Percentiles rank a stretch among this genome's conserved stretches.
phyloP scores from a whole-genome alignment of 2,113 vertebrate species.

The Aplodontia rufa region DNA sequence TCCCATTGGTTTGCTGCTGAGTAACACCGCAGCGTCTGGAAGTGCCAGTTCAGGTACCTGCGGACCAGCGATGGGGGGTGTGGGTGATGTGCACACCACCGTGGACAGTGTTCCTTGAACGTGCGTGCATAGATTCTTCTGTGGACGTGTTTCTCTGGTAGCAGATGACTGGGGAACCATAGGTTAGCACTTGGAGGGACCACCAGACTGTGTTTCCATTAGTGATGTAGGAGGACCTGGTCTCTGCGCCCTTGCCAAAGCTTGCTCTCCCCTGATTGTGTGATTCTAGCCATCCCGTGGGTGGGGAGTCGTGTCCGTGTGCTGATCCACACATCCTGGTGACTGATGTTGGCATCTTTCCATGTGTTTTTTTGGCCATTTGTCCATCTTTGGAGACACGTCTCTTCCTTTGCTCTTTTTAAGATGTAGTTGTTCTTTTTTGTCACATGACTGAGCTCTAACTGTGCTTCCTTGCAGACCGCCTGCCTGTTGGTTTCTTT shows the following conservation, averaged over 20 bases:
- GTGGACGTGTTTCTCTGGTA: background rate
- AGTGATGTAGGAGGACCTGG: background rate
- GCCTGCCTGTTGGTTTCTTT: too few relatives aligned
- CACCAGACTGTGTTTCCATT: background rate
- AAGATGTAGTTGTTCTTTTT: too few relatives aligned
- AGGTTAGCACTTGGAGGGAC: background rate
- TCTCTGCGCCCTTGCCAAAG: background rate
- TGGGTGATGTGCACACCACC: background rate
- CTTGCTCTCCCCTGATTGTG: background rate
- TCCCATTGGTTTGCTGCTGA: background rate
- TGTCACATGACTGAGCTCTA: too few relatives aligned
- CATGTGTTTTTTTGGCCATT: background rate
- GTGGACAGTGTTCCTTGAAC: background rate
- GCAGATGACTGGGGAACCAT: background rate
- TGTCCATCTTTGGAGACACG: background rate
- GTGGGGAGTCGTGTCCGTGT: background rate
- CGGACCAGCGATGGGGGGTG: background rate
- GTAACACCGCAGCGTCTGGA: background rate
- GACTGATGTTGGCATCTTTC: background rate
- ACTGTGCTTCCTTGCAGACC: too few relatives aligned
- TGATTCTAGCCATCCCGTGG: background rate
- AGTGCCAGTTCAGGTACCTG: background rate
- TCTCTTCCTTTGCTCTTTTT: too few relatives aligned
- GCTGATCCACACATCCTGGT: background rate
- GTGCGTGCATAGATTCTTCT: background rate